Evolutionary conservation across 2,888 invertebrate genomes (phyloP).

Genomic region (Acanthosoma haemorrhoidale): DNA sequence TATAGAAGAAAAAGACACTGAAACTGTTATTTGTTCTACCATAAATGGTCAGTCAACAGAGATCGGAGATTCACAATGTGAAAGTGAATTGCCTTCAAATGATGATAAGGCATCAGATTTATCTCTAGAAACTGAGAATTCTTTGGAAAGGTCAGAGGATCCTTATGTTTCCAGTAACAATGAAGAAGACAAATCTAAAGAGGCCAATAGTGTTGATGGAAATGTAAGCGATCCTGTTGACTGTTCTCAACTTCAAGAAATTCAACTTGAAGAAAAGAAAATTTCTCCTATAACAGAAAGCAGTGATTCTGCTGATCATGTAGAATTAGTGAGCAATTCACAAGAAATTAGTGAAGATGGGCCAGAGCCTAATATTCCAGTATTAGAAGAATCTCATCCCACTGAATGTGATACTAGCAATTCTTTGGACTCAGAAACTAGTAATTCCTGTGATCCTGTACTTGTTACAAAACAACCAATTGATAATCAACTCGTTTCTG

Average conservation of each 20-base stretch:
- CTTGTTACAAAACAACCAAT: neutral
- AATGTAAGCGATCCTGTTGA: neutral
- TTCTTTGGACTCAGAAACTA: conserved; percentile 22
- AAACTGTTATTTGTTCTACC: conserved; percentile 33
- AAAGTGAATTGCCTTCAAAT: neutral
- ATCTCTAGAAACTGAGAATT: neutral
- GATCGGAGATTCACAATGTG: neutral
- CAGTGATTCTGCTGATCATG: neutral
- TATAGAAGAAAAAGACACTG: conserved; percentile 24
- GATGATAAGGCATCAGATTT: neutral
- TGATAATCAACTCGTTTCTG: neutral
- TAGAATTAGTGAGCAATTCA: neutral
- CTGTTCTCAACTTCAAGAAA: neutral
- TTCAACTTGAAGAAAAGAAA: neutral
- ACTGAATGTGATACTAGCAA: conserved; percentile 30
- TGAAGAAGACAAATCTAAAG: neutral
- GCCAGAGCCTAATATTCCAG: neutral
- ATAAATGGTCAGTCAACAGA: neutral
- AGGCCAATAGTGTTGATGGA: neutral
- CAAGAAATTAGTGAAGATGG: conserved; percentile 13
- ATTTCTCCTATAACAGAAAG: neutral
- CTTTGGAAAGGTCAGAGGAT: conserved; percentile 1
- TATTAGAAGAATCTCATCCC: conserved; percentile 7
- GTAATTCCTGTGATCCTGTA: conserved; percentile 13
- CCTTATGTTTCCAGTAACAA: conserved; percentile 19